Base-by-base conservation (phyloP, 2,888 invertebrate species). In the Incurvaria masculella region DNA sequence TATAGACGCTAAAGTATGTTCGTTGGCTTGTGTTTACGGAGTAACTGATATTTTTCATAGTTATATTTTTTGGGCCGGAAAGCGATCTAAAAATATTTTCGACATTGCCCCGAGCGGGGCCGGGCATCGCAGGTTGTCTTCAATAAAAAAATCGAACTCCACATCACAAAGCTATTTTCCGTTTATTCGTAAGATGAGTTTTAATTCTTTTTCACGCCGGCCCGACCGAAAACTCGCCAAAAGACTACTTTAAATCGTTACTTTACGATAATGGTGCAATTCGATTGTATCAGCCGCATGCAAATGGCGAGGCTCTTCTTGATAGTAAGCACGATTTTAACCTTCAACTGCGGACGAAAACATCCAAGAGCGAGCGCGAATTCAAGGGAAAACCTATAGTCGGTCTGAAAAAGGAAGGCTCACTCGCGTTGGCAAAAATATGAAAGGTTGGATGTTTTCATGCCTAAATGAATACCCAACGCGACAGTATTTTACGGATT, bases 231-330 rank as follows among this genome's bases (percentile, higher is more conserved):
- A 68, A 68, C 65, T 67, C 63, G 62, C 67, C 67, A 66, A 67
- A 72, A 71, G 66, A 64, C 53, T 64, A 72, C 62, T 71, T 69
- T 66, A 71, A 72, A 73, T 72, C 63, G 68, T 67, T 64, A 63
- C 63, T 74, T 76, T 74, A 74, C 64, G 70, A 65, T 72, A 68
- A 73, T 72, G 59, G 63, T 59, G 63, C 69, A 69, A 67, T 71
- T 64, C 59, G 63, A 66, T 68, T 61, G 66, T 72, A 72, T 66
- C 65, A 66, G 68, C 67, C 65, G 72, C 71, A 73, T 72, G 69
- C 68, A 63, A 72, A 72, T 72, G 11, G 14, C 3, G 14, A 4
- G 33, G 14, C 33, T 33, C 33, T n/a, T n/a, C n/a, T 33, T 14
- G 33, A 33, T 33, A 33, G 33, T 33, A 33, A 8, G 23, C 10